Evolutionary conservation across 2,797 vertebrate species (phyloP).

Genomic region (Anabas testudineus): DNA sequence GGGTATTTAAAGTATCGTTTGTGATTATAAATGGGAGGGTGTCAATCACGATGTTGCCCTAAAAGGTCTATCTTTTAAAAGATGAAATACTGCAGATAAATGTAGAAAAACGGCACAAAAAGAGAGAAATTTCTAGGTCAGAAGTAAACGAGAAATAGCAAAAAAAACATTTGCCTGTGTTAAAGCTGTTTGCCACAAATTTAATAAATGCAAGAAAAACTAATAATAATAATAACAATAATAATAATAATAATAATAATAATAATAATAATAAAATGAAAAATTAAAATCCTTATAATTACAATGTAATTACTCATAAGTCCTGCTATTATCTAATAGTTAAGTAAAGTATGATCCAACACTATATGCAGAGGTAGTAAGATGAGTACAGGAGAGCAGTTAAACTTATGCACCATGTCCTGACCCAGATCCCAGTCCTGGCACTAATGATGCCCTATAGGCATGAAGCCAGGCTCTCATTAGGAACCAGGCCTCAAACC

Average conservation of each 20-base stretch:
- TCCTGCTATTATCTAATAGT: not conserved
- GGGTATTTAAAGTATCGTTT: conserved; percentile 29
- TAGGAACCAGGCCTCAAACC: conserved; percentile 75
- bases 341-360: conserved; percentile 18
- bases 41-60: conserved; percentile 33
- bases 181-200: no score
- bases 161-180: no score
- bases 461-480: conserved; percentile 83
- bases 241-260: no score
- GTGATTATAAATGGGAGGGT: not conserved
- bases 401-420: conserved; percentile 72
- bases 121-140: no score
- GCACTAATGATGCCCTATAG: conserved; percentile 86
- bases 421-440: conserved; percentile 85
- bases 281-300: not conserved
- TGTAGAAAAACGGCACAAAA: not conserved
- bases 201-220: no score
- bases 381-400: conserved; percentile 51
- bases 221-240: no score
- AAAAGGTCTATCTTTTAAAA: not conserved
- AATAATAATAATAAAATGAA: no score
- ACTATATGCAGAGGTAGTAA: conserved; percentile 25
- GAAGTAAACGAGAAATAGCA: no score
- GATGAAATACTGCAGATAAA: not conserved
- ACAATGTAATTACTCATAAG: not conserved